Evolutionary conservation across 2,888 invertebrate genomes (phyloP).

Genomic region (Diplolepis rosae): DNA sequence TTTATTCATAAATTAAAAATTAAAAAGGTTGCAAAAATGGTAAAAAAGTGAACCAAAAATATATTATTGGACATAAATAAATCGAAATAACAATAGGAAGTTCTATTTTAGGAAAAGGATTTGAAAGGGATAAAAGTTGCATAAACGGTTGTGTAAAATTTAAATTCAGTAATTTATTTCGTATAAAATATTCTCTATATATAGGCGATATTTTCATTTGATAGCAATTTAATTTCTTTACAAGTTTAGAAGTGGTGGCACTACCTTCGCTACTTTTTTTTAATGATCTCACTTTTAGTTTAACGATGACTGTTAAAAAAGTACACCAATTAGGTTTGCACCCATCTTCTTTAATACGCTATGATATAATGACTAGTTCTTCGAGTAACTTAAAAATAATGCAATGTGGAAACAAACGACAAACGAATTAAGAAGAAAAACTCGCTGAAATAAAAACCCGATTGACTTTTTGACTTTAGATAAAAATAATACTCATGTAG

Average conservation of each 20-base stretch:
- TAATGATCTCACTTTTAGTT: slow-evolving; percentile 2
- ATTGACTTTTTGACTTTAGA: neutral
- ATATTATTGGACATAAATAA: too few relatives aligned
- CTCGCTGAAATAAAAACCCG: slow-evolving; percentile 12
- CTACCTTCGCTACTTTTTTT: too few relatives aligned
- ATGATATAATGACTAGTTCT: slow-evolving; percentile 63
- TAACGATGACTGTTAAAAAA: slow-evolving; percentile 4
- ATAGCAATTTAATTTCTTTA: slow-evolving; percentile 66
- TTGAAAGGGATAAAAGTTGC: neutral
- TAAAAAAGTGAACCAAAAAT: too few relatives aligned
- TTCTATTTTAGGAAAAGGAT: neutral
- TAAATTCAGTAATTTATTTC: slow-evolving; percentile 58
- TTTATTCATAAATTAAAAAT: too few relatives aligned
- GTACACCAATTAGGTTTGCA: neutral
- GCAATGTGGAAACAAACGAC: slow-evolving; percentile 44
- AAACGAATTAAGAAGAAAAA: neutral
- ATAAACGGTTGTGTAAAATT: neutral
- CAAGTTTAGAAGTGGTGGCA: slow-evolving; percentile 64
- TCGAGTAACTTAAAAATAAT: slow-evolving; percentile 58
- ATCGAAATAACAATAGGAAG: too few relatives aligned
- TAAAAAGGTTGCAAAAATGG: too few relatives aligned
- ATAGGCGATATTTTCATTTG: slow-evolving; percentile 58
- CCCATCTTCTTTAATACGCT: slow-evolving; percentile 35
- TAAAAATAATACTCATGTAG: slow-evolving; percentile 32
- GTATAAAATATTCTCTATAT: slow-evolving; percentile 68